Evolutionary conservation across 2,797 vertebrate genomes (phyloP), one percentile per base, ranked within the genome.

Genomic region (Sphenopsis melanotis): DNA sequence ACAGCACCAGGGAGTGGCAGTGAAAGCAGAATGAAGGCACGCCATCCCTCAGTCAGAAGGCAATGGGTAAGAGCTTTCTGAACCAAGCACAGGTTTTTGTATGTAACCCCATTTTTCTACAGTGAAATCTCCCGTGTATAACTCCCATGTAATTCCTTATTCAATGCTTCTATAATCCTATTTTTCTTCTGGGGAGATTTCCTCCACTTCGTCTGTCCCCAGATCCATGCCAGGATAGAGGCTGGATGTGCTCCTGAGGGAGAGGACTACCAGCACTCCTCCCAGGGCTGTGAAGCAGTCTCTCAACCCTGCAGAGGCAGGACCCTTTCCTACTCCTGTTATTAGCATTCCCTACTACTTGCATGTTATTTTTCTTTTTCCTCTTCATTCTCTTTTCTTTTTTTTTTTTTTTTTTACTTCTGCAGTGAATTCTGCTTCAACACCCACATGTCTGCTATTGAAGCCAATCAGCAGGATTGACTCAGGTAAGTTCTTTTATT

Each of bases 401-500:
- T 55, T 24, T 42, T 74, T 68, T 46, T 76, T 56, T 77, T 81
- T 95, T 82, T 50, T 1, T 64, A 87, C 56, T 91, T 96, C 89
- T 96, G 92, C 96, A 96, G 91, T 90, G 94, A 93, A 96, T 96
- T 96, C 85, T 93, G 90, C 94, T 94, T 94, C 92, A 95, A 95
- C 95, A 96, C 94, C 91, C 95, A 96, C 95, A 94, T 90, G 93
- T 96, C 95, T 97, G 94, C 95, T 96, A 94, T 87, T 96, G 93
- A 96, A 96, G 90, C 94, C 94, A 97, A 97, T 94, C 94, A 96
- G 94, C 94, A 93, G 93, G 94, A 95, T 89, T 96, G 94, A 94
- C 95, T 95, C 94, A 97, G 95, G 94, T 97, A 96, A 96, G 93
- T 95, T 96, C 95, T 93, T 96, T 94, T 95, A 96, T 97, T 96